These are phyloP conservation scores for Haliclona indistincta DNA, from an alignment of 37 sponge, comb jelly and placozoan genomes.

Conservation along the genomic window DNA sequence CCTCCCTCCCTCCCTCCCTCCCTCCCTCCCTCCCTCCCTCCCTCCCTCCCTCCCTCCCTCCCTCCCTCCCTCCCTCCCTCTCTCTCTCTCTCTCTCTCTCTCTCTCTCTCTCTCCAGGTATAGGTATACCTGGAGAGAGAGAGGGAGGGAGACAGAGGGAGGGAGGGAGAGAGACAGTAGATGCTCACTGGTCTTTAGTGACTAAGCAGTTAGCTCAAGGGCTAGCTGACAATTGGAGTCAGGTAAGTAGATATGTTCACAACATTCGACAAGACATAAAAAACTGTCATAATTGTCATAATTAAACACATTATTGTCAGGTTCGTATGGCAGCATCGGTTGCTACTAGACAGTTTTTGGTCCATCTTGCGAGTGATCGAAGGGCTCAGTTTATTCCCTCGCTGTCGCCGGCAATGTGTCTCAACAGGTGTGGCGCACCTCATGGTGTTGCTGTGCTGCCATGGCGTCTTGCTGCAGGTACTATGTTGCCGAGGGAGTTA, in stretches of 20 bases:
- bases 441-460: too few relatives aligned
- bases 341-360: conserved; percentile 82
- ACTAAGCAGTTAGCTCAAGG: too few relatives aligned
- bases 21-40: not conserved
- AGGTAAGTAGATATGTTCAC: conserved; percentile 39
- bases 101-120: too few relatives aligned
- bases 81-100: too few relatives aligned
- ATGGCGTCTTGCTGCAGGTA: conserved; percentile 52
- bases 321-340: conserved; percentile 91
- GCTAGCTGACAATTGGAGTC: conserved; percentile 96
- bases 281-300: too few relatives aligned
- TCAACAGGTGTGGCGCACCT: conserved; percentile 80
- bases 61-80: not conserved
- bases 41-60: not conserved
- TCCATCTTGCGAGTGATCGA: conserved; percentile 15
- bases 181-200: too few relatives aligned
- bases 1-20: not conserved
- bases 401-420: conserved; percentile 89
- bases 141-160: too few relatives aligned
- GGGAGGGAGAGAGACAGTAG: too few relatives aligned
- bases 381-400: conserved; percentile 38
- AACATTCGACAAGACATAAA: too few relatives aligned
- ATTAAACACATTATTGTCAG: conserved; percentile 36
- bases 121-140: too few relatives aligned
- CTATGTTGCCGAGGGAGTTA: conserved; percentile 96